Evolutionary conservation across 2,797 vertebrate species (phyloP).

Genomic region (Tiaroga cobitis): DNA sequence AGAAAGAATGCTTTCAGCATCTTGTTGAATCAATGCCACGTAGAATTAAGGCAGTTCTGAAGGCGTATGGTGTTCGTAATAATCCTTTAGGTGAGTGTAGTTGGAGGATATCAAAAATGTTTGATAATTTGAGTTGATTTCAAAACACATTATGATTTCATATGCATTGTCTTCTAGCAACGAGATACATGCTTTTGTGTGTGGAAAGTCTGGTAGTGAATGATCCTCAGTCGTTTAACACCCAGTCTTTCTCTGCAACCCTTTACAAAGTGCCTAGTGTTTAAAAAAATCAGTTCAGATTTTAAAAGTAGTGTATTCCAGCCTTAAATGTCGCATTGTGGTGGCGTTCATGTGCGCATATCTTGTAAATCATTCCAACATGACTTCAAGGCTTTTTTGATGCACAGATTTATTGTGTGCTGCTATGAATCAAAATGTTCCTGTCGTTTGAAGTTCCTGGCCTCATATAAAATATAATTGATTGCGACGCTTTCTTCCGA

Average conservation of each 20-base stretch:
- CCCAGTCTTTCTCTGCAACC: background rate
- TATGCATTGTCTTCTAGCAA: background rate
- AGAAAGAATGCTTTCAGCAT: no score
- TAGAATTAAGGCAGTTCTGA: no score
- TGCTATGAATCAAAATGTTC: background rate
- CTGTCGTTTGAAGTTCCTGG: background rate
- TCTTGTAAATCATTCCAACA: background rate
- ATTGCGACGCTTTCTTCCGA: slow-evolving; percentile 9
- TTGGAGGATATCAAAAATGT: no score
- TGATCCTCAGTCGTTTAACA: no score
- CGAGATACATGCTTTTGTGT: background rate
- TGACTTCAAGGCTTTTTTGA: background rate
- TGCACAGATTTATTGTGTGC: background rate
- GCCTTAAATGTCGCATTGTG: background rate
- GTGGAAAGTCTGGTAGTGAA: background rate
- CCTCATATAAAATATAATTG: background rate
- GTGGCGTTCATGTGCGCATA: background rate
- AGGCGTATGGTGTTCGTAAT: no score
- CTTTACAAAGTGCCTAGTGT: background rate
- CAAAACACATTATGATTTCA: background rate
- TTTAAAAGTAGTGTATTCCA: background rate
- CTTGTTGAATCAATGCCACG: no score
- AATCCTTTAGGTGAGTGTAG: no score
- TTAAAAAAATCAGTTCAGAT: background rate
- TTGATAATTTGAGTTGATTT: background rate